Base-by-base conservation (phyloP, 2,888 invertebrate genomes). In the Bruchidius siliquastri region DNA sequence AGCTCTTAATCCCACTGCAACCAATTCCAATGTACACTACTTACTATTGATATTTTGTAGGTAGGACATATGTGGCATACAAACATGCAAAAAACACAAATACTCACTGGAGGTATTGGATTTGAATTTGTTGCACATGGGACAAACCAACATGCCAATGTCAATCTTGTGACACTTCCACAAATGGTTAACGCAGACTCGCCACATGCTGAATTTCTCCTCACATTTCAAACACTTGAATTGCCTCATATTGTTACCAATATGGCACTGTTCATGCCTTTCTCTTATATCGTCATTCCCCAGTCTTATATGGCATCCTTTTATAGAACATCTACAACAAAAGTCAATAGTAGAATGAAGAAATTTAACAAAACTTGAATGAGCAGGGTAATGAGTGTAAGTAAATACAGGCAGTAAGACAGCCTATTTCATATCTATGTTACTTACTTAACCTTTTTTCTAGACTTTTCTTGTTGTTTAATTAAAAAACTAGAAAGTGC, bases 101-200 rank as follows among this genome's bases (percentile, higher is more conserved):
- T 73, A 72, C 76, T 81, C 80, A 88, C 88, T 84, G 68, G 88
- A 85, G 1, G 88, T 88, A 70, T 88, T 85, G 3, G 90, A 88
- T 79, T 90, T 91, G 80, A 89, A 91, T 6, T 83, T 82, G 73
- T 86, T 85, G 79, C 92, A 92, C 73, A 89, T 85, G 0, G 89
- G 89, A 79, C 91, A 92, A 26, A 88, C 87, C 69, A 90, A 84
- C 68, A 91, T 82, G 77, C 91, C 91, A 72, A 90, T 85, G 82
- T 91, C 89, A 18, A 92, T 85, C 78, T 89, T 87, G 84, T 94
- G 93, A 2, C 87, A 85, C 78, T 90, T 90, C 92, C 93, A 93
- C 79, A 94, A 85, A 84, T 94, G 94, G 77, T 89, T 85, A 8
- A 91, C 90, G 80, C 93, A 91, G 4, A 88, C 87, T 21, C 90